A percentile compares a stretch with the other conserved stretches of the same genome.
phyloP scores from a whole-genome alignment of 2,797 vertebrate genomes.

The Thalassophryne amazonica region DNA sequence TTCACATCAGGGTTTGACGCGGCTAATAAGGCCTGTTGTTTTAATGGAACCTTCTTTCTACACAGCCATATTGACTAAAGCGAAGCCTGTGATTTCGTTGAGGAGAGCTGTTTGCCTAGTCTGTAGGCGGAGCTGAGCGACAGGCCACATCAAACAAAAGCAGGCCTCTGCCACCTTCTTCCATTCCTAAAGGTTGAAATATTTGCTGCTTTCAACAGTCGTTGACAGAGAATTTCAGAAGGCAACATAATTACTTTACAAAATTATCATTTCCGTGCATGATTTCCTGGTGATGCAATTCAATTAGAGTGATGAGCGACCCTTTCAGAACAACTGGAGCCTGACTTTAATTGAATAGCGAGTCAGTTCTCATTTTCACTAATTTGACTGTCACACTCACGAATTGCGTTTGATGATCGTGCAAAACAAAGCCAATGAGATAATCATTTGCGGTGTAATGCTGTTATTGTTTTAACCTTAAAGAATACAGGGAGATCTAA shows the following conservation, averaged over 20 bases:
- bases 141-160: constrained; percentile 46
- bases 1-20: constrained; percentile 60
- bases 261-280: constrained; percentile 55
- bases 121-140: constrained; percentile 51
- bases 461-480: constrained; percentile 53
- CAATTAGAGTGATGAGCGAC: constrained; percentile 62
- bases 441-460: constrained; percentile 54
- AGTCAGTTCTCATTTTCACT: constrained; percentile 69
- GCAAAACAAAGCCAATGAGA: constrained; percentile 63
- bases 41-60: constrained; percentile 49
- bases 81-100: constrained; percentile 42
- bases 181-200: constrained; percentile 28
- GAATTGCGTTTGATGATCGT: constrained; percentile 67
- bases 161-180: constrained; percentile 29
- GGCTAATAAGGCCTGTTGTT: constrained; percentile 63
- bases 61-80: constrained; percentile 16
- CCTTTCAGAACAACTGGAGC: constrained; percentile 62
- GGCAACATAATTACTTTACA: constrained; percentile 48
- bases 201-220: constrained; percentile 6
- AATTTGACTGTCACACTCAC: constrained; percentile 73
- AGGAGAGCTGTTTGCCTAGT: constrained; percentile 39
- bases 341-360: constrained; percentile 71
- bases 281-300: constrained; percentile 64
- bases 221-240: constrained; percentile 10
- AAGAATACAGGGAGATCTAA: constrained; percentile 45